Base-by-base conservation (phyloP, 1,140 invertebrate genomes). In the Drosophila chauvacae region DNA sequence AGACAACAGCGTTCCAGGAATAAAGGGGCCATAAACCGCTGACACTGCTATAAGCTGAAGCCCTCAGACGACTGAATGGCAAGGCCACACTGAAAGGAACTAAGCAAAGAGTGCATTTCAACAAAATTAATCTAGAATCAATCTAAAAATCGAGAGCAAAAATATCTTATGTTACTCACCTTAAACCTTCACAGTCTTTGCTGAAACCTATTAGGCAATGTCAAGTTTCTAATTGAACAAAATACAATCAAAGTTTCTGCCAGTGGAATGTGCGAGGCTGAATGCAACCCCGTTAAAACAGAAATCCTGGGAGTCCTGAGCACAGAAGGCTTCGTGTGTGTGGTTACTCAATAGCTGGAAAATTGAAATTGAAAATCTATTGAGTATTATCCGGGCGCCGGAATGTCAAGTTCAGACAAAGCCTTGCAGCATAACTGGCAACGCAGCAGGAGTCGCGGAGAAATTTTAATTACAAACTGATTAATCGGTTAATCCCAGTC, bases 341-440 rank as follows among this genome's bases (percentile, higher is more conserved):
- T 37, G 58, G 70, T 69, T 53, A 86, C 65, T 70, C 82, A 86
- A 87, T 77, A 83, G 77, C 84, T 83, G 68, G 77, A 71, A 87
- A 80, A 83, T 88, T 83, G 68, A 87, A 80, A 83, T 83, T 83
- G 61, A 57, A 73, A 85, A 84, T 66, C 73, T 71, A 72, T 84
- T 53, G 71, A 56, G 44, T 64, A 72, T 73, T 60, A 73, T 45
- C 66, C 55, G 14, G 53, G n/a, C 44, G 26, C 41, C 28, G 35
- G 33, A 65, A 59, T 77, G 39, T 77, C 74, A 77, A 77, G 73
- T 77, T 77, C 56, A 77, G 73, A 60, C 68, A 60, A 60, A 30
- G 39, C 51, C 37, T 9, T 6, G 18, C 26, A 11, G 39, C 33
- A 45, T 42, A 68, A 62, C 13, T 62, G 64, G 23, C 65, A 51